Evolutionary conservation across 2,113 vertebrate genomes (phyloP).

Genomic region (Gopherus evgoodei): DNA sequence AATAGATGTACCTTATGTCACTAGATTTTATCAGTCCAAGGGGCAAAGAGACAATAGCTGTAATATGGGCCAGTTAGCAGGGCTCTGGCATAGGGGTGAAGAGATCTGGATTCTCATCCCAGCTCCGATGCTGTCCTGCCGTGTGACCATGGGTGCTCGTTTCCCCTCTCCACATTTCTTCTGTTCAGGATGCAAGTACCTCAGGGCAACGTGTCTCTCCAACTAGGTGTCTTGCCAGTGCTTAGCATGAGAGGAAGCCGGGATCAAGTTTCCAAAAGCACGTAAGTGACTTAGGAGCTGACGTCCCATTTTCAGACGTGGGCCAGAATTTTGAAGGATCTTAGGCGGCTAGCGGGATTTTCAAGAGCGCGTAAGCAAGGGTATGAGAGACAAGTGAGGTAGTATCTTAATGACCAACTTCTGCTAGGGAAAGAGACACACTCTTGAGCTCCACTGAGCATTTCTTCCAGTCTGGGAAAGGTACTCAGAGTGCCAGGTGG

Average conservation of each 20-base stretch:
- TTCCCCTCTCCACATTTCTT: neutral
- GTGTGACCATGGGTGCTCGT: neutral
- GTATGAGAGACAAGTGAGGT: no score
- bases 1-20: no score
- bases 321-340: neutral
- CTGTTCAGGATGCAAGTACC: neutral
- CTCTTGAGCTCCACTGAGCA: no score
- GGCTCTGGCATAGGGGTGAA: neutral
- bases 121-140: neutral
- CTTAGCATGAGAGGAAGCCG: neutral
- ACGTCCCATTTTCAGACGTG: neutral
- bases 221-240: neutral
- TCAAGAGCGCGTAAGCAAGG: no score
- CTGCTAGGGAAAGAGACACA: no score
- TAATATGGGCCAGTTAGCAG: neutral
- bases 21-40: no score
- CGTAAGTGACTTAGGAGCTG: accelerated
- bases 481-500: no score
- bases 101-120: neutral
- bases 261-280: neutral
- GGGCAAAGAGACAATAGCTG: no score
- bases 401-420: no score
- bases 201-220: neutral
- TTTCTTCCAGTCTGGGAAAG: no score
- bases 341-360: neutral